Conservation (phyloP, 1,140 invertebrate species). For the Brachionus manjavacas region DNA sequence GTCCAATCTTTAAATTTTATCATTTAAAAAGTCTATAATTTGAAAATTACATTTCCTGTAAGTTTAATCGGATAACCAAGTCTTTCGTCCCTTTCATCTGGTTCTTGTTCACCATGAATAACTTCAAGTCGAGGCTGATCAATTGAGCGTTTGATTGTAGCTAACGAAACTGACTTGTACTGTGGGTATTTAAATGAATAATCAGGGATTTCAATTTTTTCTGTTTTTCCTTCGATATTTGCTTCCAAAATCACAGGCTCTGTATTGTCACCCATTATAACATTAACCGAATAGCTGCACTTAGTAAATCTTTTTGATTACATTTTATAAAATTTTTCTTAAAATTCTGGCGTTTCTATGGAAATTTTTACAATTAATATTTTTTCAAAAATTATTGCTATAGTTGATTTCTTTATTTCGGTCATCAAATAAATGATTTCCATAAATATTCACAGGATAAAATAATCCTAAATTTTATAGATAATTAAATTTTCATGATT, state of each 20-base stretch:
- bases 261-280: neutral
- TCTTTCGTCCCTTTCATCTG: neutral
- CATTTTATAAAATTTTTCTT: neutral
- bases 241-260: neutral
- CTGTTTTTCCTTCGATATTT: neutral
- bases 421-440: neutral
- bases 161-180: neutral
- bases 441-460: neutral
- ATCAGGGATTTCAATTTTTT: conserved; percentile 8
- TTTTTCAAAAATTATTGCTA: neutral
- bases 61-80: neutral
- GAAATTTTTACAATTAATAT: conserved; percentile 7
- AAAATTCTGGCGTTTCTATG: neutral
- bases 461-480: too few relatives aligned
- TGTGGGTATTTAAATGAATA: conserved; percentile 13
- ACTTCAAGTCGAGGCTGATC: neutral
- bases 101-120: conserved; percentile 9
- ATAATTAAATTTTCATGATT: too few relatives aligned
- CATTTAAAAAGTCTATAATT: too few relatives aligned
- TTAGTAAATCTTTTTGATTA: conserved; percentile 9
- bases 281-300: neutral
- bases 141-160: conserved; percentile 15
- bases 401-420: neutral
- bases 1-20: neutral
- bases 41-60: neutral